phyloP scores from a whole-genome alignment of 1,140 invertebrate genomes.

The Myzus persicae region DNA sequence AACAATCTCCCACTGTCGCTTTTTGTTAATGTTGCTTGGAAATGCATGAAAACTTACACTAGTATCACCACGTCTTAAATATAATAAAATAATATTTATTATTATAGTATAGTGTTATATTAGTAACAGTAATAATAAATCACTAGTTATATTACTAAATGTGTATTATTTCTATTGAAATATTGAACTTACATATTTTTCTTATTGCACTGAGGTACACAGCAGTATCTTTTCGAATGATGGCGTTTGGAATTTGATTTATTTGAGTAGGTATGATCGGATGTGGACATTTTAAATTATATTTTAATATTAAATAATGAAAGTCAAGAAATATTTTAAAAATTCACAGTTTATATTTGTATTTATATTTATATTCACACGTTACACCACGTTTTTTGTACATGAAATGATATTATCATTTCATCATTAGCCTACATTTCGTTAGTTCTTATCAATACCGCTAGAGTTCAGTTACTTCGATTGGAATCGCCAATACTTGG shows the following conservation, averaged over 20 bases:
- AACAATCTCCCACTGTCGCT: background rate
- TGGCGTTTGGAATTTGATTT: background rate
- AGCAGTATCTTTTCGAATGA: background rate
- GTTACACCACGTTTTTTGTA: too few relatives aligned
- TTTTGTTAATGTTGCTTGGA: background rate
- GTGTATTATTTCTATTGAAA: background rate
- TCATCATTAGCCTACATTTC: too few relatives aligned
- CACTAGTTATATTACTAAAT: background rate
- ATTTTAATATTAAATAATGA: slow-evolving; percentile 6
- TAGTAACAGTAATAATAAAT: slow-evolving; percentile 10
- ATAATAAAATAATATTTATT: background rate
- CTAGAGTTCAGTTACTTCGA: too few relatives aligned
- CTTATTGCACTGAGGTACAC: background rate
- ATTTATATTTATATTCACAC: too few relatives aligned
- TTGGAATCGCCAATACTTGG: too few relatives aligned
- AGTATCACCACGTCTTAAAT: slow-evolving; percentile 8
- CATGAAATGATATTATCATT: too few relatives aligned
- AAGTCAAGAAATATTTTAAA: background rate
- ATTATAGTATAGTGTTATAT: background rate
- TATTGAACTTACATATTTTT: slow-evolving; percentile 18
- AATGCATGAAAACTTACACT: background rate
- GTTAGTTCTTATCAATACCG: too few relatives aligned
- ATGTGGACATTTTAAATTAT: slow-evolving; percentile 14
- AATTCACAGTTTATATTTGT: too few relatives aligned
- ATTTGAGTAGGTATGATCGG: slow-evolving; percentile 5